phyloP scores from a whole-genome alignment of 53 echinoderm and acorn worm genomes.

The Hippasteria phrygiana region DNA sequence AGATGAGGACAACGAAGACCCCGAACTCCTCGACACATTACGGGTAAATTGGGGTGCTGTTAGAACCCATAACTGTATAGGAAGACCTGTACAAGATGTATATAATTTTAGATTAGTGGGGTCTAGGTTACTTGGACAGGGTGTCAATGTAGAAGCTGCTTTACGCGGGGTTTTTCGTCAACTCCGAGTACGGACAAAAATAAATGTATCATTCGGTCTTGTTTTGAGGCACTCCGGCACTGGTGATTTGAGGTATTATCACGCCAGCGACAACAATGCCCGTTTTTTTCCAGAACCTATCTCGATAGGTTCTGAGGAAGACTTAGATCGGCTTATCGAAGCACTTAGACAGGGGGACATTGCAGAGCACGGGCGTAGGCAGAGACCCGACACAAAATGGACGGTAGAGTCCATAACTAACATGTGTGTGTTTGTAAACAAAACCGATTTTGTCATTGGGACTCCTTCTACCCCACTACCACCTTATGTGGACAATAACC shows the following conservation, averaged over 20 bases:
- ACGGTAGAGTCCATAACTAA: slow-evolving; percentile 41
- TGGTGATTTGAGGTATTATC: slow-evolving; percentile 59
- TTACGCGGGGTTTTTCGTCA: background rate
- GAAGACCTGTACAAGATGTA: slow-evolving; percentile 6
- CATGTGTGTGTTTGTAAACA: slow-evolving; percentile 49
- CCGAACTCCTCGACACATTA: background rate
- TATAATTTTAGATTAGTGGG: slow-evolving; percentile 37
- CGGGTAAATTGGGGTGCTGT: slow-evolving; percentile 26
- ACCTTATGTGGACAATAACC: slow-evolving; percentile 32
- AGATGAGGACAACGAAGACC: too few relatives aligned
- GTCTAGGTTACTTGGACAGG: background rate
- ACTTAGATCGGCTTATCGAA: slow-evolving; percentile 22
- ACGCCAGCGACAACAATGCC: slow-evolving; percentile 49
- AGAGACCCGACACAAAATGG: slow-evolving; percentile 62
- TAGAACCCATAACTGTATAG: background rate
- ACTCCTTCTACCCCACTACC: slow-evolving; percentile 17
- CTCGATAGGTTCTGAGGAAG: background rate
- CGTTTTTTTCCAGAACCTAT: slow-evolving; percentile 24
- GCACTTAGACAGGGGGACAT: slow-evolving; percentile 2
- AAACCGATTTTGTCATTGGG: slow-evolving; percentile 58
- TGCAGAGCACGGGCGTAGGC: slow-evolving; percentile 13
- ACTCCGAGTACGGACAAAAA: slow-evolving; percentile 15
- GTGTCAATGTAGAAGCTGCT: background rate
- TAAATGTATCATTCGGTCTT: slow-evolving; percentile 64
- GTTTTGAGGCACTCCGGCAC: slow-evolving; percentile 60